Base-by-base conservation (phyloP, 2,888 invertebrate genomes). In the Iselma pallidipennis region DNA sequence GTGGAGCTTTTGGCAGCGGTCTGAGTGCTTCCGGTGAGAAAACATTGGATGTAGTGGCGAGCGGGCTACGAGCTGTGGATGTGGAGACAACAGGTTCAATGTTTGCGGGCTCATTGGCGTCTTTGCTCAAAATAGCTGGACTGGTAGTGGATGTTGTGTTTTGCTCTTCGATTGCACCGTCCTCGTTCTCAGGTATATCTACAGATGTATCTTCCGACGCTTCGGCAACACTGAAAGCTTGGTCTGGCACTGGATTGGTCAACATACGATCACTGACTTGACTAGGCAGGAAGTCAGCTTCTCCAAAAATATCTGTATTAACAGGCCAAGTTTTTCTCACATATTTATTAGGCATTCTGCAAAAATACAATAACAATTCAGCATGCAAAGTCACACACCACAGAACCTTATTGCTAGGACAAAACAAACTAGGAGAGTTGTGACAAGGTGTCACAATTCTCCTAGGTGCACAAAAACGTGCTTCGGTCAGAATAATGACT, bases 1-100 rank as follows among this genome's bases (percentile, higher is more conserved):
- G 71, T 29, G 71, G 67, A 63, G 73, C 63, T 61, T 58, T 66
- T 49, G 64, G 57, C 66, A 72, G 67, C 16, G 70, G 68, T 52
- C 68, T 61, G 29, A 64, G 49, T 61, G 57, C 14, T 37, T 64
- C 64, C 54, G 66, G 59, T 23, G 59, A 59, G 23, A 59, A 63
- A 23, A 49, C 55, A 55, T 60, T 57, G 23, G 63, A 59, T 33
- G 25, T 53, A 57, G 63, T 63, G 51, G 50, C 56, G 48, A 63
- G 57, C 23, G 55, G 63, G 55, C 42, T 63, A 60, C 37, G 55
- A 23, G 37, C 60, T 56, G 59, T 59, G 42, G 57, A 61, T 53
- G 53, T 61, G 55, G 63, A 63, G 49, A 51, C 58, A 59, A 59
- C 50, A 16, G 57, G 51, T 14, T 52, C 52, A 14, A 26, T 52